phyloP scores from a whole-genome alignment of 2,797 vertebrate species.

The Hemitrygon akajei region DNA sequence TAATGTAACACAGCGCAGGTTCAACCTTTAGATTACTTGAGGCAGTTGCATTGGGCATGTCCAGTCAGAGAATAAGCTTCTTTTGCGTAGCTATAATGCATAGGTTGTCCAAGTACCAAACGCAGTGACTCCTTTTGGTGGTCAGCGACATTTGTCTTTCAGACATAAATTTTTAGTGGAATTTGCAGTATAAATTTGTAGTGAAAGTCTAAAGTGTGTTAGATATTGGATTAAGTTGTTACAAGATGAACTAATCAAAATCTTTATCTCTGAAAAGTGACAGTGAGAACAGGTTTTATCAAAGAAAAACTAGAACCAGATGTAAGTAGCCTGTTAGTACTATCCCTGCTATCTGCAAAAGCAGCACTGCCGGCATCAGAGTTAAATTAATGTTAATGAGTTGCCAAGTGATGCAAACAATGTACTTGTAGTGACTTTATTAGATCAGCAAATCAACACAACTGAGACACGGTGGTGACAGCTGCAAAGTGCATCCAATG shows the following conservation, averaged over 20 bases:
- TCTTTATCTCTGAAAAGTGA: not conserved
- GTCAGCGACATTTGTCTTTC: not conserved
- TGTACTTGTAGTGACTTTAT: not conserved
- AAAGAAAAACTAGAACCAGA: conserved; percentile 29
- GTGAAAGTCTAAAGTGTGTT: too few relatives aligned
- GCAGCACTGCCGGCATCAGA: not conserved
- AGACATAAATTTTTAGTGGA: not conserved
- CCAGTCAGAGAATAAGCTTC: not conserved
- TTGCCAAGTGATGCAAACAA: not conserved
- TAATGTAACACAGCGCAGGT: not conserved
- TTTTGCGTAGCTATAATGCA: not conserved
- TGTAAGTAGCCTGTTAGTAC: conserved; percentile 9
- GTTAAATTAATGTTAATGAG: conserved; percentile 1
- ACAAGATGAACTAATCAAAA: conserved; percentile 4
- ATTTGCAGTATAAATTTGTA: not conserved
- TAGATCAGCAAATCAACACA: conserved; percentile 8
- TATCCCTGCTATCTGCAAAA: not conserved
- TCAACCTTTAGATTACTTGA: not conserved
- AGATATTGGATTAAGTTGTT: not conserved
- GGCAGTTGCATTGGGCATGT: not conserved
- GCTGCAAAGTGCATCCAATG: not conserved
- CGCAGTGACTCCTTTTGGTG: not conserved
- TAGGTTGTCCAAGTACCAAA: not conserved
- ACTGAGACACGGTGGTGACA: not conserved
- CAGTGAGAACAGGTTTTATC: conserved; percentile 6